These are phyloP conservation scores for Acrossocheilus wenchowensis DNA, from an alignment of 2,797 vertebrate genomes.

Conservation along the genomic window DNA sequence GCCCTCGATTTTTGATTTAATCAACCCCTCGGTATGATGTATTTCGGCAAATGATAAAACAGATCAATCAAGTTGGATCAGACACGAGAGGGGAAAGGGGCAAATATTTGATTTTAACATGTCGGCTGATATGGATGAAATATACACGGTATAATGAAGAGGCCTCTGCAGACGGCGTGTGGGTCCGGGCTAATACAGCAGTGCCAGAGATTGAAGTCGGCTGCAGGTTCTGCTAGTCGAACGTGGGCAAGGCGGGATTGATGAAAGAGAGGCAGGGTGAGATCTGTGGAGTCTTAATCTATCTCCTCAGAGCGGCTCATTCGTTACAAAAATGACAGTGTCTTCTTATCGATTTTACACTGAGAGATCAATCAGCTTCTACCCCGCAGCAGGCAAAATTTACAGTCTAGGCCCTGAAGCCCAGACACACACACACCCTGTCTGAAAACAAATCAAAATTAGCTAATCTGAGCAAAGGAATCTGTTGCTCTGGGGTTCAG, in stretches of 20 bases:
- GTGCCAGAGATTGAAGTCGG: constrained; percentile 87
- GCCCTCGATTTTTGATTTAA: constrained; percentile 93
- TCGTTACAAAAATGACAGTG: constrained; percentile 99
- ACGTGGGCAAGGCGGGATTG: constrained; percentile 68
- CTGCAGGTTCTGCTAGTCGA: constrained; percentile 54
- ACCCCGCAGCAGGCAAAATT: constrained; percentile 97
- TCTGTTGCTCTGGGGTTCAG: constrained; percentile 87
- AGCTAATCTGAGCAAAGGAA: constrained; percentile 90
- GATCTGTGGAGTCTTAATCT: constrained; percentile 95
- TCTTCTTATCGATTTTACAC: constrained; percentile 99
- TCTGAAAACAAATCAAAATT: constrained; percentile 89
- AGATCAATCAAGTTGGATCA: constrained; percentile 87
- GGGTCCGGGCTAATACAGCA: constrained; percentile 28
- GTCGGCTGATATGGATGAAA: constrained; percentile 38
- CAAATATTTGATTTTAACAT: constrained; percentile 76
- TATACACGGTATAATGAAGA: constrained; percentile 32
- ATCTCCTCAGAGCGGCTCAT: constrained; percentile 96
- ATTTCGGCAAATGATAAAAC: constrained; percentile 91
- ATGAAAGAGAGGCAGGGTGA: constrained; percentile 82
- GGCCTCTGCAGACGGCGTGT: constrained; percentile 8
- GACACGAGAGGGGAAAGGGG: constrained; percentile 68
- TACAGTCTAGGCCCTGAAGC: constrained; percentile 82
- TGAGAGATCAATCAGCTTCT: constrained; percentile 98
- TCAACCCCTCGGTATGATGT: constrained; percentile 85
- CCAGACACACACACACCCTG: constrained; percentile 65